These are phyloP conservation scores for Onychostoma macrolepis DNA, from an alignment of 2,113 vertebrate species.

Conservation along the genomic window DNA sequence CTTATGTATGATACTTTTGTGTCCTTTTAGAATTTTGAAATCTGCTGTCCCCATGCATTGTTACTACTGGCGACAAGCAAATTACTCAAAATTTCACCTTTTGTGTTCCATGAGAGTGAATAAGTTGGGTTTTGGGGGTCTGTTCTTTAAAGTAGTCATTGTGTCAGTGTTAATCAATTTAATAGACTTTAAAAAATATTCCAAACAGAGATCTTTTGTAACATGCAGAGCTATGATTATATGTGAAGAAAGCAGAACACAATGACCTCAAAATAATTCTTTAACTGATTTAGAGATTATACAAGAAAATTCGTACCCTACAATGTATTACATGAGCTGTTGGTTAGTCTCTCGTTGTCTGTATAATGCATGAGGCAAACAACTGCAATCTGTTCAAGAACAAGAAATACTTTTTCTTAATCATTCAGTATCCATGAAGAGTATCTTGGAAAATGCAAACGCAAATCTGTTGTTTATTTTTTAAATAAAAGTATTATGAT, in stretches of 20 bases:
- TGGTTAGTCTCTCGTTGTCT: not conserved
- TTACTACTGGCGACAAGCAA: not conserved
- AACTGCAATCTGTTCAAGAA: slow-evolving; percentile 15
- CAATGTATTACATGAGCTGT: slow-evolving; percentile 2
- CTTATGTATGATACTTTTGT: not conserved
- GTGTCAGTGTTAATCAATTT: not conserved
- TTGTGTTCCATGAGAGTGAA: not conserved
- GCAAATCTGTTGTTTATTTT: not conserved
- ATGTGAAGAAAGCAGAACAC: not conserved
- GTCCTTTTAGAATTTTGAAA: not conserved
- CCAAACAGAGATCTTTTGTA: not conserved
- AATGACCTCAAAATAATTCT: not conserved
- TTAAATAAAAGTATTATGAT: not conserved
- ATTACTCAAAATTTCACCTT: not conserved
- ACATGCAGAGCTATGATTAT: not conserved
- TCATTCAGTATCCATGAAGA: not conserved
- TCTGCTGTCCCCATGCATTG: not conserved
- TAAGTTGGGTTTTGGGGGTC: not conserved
- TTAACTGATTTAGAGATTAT: slow-evolving; percentile 9
- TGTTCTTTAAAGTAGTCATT: not conserved
- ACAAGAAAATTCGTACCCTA: not conserved
- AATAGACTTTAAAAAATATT: not conserved
- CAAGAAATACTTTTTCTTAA: not conserved
- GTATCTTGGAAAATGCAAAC: not conserved
- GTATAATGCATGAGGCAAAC: slow-evolving; percentile 21